Evolutionary conservation across 2,113 vertebrate species (phyloP).

Genomic region (Leucoraja erinaceus): DNA sequence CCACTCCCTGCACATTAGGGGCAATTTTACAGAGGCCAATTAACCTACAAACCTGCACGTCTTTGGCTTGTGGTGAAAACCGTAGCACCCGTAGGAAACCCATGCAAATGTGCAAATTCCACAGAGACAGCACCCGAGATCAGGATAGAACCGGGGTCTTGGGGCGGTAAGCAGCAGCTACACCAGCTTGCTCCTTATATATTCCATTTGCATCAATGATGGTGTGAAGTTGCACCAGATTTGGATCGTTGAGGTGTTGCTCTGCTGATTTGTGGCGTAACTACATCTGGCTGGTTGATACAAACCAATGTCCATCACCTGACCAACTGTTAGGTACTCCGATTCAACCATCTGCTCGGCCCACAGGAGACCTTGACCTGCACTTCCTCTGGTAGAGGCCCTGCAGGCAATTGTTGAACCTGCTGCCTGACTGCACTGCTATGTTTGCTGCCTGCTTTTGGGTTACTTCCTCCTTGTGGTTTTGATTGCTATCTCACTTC

Average conservation of each 20-base stretch:
- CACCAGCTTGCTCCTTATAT: too few species aligned
- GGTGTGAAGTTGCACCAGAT: neutral
- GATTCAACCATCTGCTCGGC: neutral
- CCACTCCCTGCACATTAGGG: too few species aligned
- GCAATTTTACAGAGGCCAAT: too few species aligned
- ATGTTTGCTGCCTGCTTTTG: neutral
- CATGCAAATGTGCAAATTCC: too few species aligned
- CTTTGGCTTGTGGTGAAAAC: too few species aligned
- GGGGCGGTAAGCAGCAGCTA: too few species aligned
- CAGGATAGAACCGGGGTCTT: too few species aligned
- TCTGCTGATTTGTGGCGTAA: neutral
- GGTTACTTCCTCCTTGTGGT: constrained; percentile 27
- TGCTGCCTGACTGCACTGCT: neutral
- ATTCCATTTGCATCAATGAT: neutral
- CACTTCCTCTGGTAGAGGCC: neutral
- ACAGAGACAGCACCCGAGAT: too few species aligned
- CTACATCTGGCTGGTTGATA: neutral
- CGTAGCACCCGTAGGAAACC: too few species aligned
- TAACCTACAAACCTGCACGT: too few species aligned
- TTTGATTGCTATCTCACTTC: constrained; percentile 19
- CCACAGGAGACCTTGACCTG: neutral
- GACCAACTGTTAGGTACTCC: neutral
- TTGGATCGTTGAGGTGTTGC: neutral
- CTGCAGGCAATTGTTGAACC: neutral
- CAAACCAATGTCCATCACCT: neutral